Evolutionary conservation across 2,113 vertebrate genomes (phyloP), one percentile per base, ranked within the genome.

Genomic region (Copsychus sechellarum): DNA sequence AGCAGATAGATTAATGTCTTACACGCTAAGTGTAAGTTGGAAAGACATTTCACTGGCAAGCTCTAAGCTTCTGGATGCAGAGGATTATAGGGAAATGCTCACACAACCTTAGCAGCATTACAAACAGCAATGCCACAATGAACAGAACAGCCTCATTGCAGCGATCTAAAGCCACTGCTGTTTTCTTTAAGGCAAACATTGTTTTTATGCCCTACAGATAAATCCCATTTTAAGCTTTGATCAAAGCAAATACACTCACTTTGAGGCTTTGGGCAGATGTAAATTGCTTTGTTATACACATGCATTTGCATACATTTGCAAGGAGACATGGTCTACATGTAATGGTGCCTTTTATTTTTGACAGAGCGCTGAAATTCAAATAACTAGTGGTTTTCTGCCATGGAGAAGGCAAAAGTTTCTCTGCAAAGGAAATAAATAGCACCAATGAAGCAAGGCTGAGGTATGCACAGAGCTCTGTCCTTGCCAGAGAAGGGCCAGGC

Each of bases 291-390:
- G 97, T 97, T 97, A 93, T 95, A 95, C 66, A 69, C 79, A 97
- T 83, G 93, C 80, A 97, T 98, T 97, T 98, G 97, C 98, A 98
- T 98, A 98, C 89, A 98, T 98, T 98, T 98, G 95, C 95, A 95
- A 96, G 94, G 90, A 96, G 96, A 95, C 87, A 42, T 45, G 28
- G 89, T 77, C 92, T 97, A 54, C 34, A 31, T 88, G 92, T 54
- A 86, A 91, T 58, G 91, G 58, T 93, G 92, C 88, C 90, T 95
- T 93, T 94, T 85, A n/a, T 81, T 91, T 94, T 90, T 86, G 78
- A 57, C 20, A 29, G 64, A 58, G 72, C 5, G 14, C 78, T 84
- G 70, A 88, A 95, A 96, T 92, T 91, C 86, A 67, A 93, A 65
- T 67, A 83, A 92, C 66, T 72, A 34, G 48, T 65, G 64, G 36